phyloP scores from a whole-genome alignment of 1,140 invertebrate genomes.

The Pemphigus obesinymphae region DNA sequence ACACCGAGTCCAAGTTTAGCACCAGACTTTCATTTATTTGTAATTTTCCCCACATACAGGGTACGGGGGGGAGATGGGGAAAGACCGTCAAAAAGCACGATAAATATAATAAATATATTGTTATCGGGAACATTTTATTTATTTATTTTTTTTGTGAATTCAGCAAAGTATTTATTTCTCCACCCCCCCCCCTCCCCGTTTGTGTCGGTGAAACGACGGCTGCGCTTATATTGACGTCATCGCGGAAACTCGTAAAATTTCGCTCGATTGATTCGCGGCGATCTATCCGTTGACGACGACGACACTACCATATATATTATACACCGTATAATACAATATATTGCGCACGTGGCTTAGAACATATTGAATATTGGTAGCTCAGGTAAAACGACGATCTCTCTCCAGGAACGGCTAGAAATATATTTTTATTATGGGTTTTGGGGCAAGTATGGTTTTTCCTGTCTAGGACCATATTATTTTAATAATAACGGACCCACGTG shows the following conservation, averaged over 20 bases:
- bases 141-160: no score
- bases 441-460: not conserved
- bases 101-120: no score
- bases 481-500: not conserved
- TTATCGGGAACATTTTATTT: no score
- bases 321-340: no score
- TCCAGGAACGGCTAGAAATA: not conserved
- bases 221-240: not conserved
- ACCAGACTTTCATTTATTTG: no score
- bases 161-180: no score
- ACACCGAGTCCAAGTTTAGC: not conserved
- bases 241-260: constrained; percentile 5
- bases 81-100: no score
- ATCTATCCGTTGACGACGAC: not conserved
- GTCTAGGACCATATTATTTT: not conserved
- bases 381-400: not conserved
- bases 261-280: not conserved
- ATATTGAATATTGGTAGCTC: not conserved
- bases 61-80: no score
- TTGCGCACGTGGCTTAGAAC: not conserved
- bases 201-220: no score
- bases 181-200: no score
- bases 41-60: no score
- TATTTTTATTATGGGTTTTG: not conserved
- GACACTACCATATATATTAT: no score